These are phyloP conservation scores for Gymnocheta viridis DNA, from an alignment of 2,888 invertebrate species.

Conservation along the genomic window DNA sequence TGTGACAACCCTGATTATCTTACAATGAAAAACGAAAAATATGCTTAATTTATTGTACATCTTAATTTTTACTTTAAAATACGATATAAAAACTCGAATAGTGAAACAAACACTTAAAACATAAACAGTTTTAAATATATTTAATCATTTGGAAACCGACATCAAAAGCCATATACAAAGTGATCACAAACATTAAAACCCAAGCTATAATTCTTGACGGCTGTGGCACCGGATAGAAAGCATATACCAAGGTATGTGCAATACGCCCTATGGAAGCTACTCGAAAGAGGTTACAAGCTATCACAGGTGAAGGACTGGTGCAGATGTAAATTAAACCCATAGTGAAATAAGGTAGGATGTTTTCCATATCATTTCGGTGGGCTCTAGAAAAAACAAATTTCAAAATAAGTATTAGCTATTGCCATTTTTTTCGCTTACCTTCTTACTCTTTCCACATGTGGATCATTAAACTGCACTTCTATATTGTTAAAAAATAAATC, in stretches of 20 bases:
- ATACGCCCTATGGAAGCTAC: conserved; percentile 83
- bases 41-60: conserved; percentile 58
- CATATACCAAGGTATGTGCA: conserved; percentile 86
- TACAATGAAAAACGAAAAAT: too few species aligned
- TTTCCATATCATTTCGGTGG: conserved; percentile 88
- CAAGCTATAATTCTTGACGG: conserved; percentile 83
- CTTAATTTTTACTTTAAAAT: conserved; percentile 52
- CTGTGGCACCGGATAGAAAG: conserved; percentile 84
- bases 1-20: too few species aligned
- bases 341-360: conserved; percentile 85
- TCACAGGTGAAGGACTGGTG: conserved; percentile 83
- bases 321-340: conserved; percentile 84
- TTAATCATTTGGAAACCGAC: conserved; percentile 78
- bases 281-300: conserved; percentile 84
- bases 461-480: conserved; percentile 81
- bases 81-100: neutral
- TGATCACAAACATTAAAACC: conserved; percentile 81
- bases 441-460: conserved; percentile 73
- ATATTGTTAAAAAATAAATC: conserved; percentile 81
- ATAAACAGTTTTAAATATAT: conserved; percentile 72
- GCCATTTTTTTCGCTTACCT: conserved; percentile 56
- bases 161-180: conserved; percentile 83
- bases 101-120: neutral
- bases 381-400: conserved; percentile 82
- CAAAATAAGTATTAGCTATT: neutral